Base-by-base conservation (phyloP, 2,888 invertebrate genomes). In the Epirrhoe alternata region DNA sequence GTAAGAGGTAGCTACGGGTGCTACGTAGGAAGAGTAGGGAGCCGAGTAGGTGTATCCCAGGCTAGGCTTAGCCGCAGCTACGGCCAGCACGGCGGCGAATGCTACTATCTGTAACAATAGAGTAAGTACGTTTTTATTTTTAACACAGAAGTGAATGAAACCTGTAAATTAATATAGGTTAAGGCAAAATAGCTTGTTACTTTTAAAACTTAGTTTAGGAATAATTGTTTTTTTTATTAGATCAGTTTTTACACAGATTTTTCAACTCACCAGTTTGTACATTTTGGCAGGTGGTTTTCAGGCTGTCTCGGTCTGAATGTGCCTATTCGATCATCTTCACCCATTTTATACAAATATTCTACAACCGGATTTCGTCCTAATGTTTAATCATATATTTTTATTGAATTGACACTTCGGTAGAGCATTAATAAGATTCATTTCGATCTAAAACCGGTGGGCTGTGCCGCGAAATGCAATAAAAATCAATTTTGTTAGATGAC, bases 11-110 rank as follows among this genome's bases (percentile, higher is more conserved):
- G 42, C n/a, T 0, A 31, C 49, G 33, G 66, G 59, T 12, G 55
- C 66, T 53, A 61, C 57, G 61, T 61, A 52, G 49, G 63, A 61
- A 45, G 67, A 60, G 30, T 54, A 55, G 16, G 66, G 55, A 58
- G 64, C 53, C 59, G 59, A 6, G 60, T 65, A 65, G 51, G 54
- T 0, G 67, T 69, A 54, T 47, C 64, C 71, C 16, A 58, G 61
- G 57, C 68, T 63, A 35, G 90, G 67, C 82, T 89, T 81, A 79
- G 91, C 83, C 80, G 87, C 76, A 79, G 87, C 72, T 77, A 90
- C 38, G 79, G 90, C 81, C 84, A 85, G 69, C 67, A 84, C 69
- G 71, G 81, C 77, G 70, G 81, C 77, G 66, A 85, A 75, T 59
- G 84, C 70, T 64, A 83, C 62, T 57, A 72, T 77, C 86, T 86